Evolutionary conservation across 2,888 invertebrate species (phyloP).

Genomic region (Andrena fulva): DNA sequence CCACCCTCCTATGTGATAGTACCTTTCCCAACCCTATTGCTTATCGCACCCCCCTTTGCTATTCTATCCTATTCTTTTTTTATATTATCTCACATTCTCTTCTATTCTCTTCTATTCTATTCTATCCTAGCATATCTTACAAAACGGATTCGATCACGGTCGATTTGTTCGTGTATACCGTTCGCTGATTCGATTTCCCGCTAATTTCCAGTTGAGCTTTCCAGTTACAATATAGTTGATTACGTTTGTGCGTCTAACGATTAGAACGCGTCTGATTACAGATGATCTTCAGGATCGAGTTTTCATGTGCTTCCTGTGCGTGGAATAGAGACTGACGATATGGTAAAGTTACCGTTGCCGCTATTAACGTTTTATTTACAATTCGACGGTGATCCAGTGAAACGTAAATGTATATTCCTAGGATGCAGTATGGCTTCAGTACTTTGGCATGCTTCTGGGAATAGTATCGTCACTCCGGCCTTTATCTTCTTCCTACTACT

Average conservation of each 20-base stretch:
- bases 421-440: slow-evolving; percentile 94
- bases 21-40: slow-evolving; percentile 56
- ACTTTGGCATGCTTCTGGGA: slow-evolving; percentile 93
- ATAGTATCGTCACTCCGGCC: slow-evolving; percentile 90
- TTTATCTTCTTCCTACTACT: slow-evolving; percentile 91
- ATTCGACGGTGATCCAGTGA: background rate
- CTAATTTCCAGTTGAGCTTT: background rate
- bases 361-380: background rate
- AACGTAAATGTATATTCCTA: slow-evolving; percentile 80
- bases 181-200: background rate
- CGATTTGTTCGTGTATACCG: background rate
- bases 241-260: background rate
- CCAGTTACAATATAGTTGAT: background rate
- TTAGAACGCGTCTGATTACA: slow-evolving; percentile 79
- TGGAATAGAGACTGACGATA: slow-evolving; percentile 92
- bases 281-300: slow-evolving; percentile 87
- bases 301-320: slow-evolving; percentile 84
- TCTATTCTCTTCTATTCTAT: background rate
- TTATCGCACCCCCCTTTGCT: background rate
- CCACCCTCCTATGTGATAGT: slow-evolving; percentile 55
- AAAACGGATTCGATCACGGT: background rate
- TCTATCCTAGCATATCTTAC: background rate
- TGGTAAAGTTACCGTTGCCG: slow-evolving; percentile 85
- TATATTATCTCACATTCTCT: background rate
- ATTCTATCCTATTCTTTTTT: background rate